Percentiles rank a stretch among this genome's conserved stretches.
phyloP scores from a whole-genome alignment of 2,797 vertebrate species.

The Anas acuta region DNA sequence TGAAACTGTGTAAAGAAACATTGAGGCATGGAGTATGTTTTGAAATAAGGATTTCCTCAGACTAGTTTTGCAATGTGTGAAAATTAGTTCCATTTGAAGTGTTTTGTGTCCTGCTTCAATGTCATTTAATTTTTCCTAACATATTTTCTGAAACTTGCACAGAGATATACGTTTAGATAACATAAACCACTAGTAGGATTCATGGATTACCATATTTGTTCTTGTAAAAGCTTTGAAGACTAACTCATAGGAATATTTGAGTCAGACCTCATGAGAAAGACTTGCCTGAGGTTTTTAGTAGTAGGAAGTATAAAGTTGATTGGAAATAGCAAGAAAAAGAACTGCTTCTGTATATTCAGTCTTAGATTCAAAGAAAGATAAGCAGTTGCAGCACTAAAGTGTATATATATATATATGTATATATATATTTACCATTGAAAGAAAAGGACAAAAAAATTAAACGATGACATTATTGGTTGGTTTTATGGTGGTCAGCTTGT shows the following conservation, averaged over 20 bases:
- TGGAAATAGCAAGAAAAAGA: not conserved
- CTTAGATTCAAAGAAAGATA: not conserved
- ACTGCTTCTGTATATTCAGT: not conserved
- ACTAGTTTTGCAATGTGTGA: not conserved
- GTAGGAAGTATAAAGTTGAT: not conserved
- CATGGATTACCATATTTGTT: not conserved
- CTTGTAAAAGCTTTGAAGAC: conserved; percentile 8
- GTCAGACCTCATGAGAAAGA: not conserved
- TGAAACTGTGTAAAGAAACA: not conserved
- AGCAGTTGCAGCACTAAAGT: not conserved
- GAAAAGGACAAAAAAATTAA: not conserved
- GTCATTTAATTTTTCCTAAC: not conserved
- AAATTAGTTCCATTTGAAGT: not conserved
- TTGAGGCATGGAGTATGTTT: not conserved
- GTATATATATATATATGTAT: not conserved
- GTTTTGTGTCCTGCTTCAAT: not conserved
- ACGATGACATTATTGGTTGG: not conserved
- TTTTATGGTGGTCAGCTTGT: not conserved
- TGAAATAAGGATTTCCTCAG: not conserved
- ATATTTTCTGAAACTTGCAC: not conserved
- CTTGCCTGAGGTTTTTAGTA: conserved; percentile 27
- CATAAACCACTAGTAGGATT: not conserved
- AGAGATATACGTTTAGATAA: not conserved
- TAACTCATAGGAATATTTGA: not conserved
- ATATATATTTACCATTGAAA: not conserved